Evolutionary conservation across 2,797 vertebrate genomes (phyloP).

Genomic region (Myotis myotis): DNA sequence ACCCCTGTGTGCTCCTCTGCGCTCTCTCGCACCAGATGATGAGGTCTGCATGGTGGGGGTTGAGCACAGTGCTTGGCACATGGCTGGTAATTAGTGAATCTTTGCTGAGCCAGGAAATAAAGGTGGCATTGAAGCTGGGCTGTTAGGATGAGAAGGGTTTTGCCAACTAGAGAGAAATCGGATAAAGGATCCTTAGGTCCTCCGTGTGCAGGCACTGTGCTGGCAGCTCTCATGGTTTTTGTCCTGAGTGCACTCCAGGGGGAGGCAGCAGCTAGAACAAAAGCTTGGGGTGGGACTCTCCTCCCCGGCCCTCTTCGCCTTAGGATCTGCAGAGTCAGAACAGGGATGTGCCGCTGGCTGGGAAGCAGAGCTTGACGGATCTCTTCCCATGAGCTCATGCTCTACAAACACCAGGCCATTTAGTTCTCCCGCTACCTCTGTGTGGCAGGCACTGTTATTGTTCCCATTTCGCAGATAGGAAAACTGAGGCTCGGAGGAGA

Average conservation of each 20-base stretch:
- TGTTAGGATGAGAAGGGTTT: constrained; percentile 3
- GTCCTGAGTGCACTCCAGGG: neutral
- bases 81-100: neutral
- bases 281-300: neutral
- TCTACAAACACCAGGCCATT: neutral
- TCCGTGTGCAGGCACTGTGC: neutral
- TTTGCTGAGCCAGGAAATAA: neutral
- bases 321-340: neutral
- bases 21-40: neutral
- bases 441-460: neutral
- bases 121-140: neutral
- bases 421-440: neutral
- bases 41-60: neutral
- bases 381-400: neutral
- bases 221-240: neutral
- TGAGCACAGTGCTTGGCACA: neutral
- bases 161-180: neutral
- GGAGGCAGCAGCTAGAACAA: neutral
- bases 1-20: neutral
- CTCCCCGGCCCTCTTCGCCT: neutral
- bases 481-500: neutral
- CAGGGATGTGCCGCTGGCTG: neutral
- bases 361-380: neutral
- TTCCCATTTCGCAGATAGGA: constrained; percentile 10
- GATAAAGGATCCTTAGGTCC: neutral